Conservation (phyloP, 2,888 invertebrate species). For the Ypsolopha sequella region DNA sequence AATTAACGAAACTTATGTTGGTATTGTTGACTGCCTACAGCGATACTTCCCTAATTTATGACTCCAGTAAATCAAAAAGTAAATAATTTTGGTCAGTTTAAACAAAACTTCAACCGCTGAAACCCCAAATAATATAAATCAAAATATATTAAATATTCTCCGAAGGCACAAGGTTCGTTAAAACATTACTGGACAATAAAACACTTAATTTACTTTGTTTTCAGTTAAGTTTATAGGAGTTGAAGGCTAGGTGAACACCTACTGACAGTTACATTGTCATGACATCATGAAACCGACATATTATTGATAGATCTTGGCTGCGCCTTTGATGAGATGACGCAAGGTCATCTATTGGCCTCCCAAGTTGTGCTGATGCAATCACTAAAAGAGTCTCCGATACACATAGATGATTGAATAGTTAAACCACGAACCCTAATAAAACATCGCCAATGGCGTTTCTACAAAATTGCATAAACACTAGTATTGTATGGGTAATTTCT, state of each 20-base stretch:
- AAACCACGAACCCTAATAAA: not conserved
- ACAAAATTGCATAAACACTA: constrained; percentile 13
- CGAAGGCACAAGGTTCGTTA: too few relatives aligned
- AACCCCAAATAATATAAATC: too few relatives aligned
- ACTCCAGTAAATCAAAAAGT: too few relatives aligned
- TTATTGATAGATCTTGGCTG: constrained; percentile 30
- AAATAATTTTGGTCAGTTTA: too few relatives aligned
- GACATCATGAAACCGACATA: constrained; percentile 35
- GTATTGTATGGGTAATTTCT: constrained; percentile 29
- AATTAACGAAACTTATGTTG: too few relatives aligned
- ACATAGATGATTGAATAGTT: not conserved
- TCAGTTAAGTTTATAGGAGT: too few relatives aligned
- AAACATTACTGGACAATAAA: too few relatives aligned
- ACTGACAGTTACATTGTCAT: constrained; percentile 15
- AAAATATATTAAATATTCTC: too few relatives aligned
- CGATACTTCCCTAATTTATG: too few relatives aligned
- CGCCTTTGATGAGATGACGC: constrained; percentile 26
- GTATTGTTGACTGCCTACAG: too few relatives aligned
- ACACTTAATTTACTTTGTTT: too few relatives aligned
- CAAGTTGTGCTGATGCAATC: constrained; percentile 26
- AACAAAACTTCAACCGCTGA: too few relatives aligned
- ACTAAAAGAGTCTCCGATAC: not conserved
- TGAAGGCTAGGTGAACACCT: constrained; percentile 13
- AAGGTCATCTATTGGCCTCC: constrained; percentile 24
- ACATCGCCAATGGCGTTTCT: not conserved